Conservation (phyloP, 2,113 vertebrate species). For the Gasterosteus aculeatus region DNA sequence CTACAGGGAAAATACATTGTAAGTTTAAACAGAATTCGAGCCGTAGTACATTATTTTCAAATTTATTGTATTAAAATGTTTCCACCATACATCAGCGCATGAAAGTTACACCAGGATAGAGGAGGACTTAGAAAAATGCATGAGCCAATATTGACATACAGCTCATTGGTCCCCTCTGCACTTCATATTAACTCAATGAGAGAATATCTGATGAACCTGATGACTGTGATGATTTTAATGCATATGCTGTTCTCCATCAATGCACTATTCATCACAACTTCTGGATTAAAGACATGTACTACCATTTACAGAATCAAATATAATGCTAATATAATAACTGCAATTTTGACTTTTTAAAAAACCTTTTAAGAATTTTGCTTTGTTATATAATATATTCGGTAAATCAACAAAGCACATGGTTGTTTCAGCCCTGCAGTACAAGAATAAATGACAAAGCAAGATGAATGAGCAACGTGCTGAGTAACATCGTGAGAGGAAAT, state of each 20-base stretch:
- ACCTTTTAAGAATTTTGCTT: neutral
- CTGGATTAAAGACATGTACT: neutral
- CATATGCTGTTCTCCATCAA: neutral
- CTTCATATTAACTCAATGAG: slow-evolving; percentile 41
- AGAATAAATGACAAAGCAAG: slow-evolving; percentile 5
- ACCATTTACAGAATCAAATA: neutral
- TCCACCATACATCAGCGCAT: no score
- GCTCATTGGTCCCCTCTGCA: slow-evolving; percentile 40
- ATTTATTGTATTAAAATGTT: no score
- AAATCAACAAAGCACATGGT: neutral
- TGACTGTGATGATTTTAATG: slow-evolving; percentile 14
- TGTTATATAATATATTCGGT: no score
- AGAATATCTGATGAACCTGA: slow-evolving; percentile 22
- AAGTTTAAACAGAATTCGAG: no score
- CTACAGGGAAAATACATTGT: no score
- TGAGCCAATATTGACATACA: neutral
- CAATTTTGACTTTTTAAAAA: neutral
- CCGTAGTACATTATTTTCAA: no score
- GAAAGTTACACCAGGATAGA: neutral
- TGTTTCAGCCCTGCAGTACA: neutral
- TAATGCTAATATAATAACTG: neutral
- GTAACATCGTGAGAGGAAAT: slow-evolving; percentile 9
- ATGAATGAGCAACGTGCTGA: slow-evolving; percentile 15
- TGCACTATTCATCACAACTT: neutral
- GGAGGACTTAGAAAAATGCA: neutral